A percentile compares a stretch with the other conserved stretches of the same genome.
Evolutionary conservation across 2,888 invertebrate species (phyloP).

Genomic region (Drosophila koepferae): DNA sequence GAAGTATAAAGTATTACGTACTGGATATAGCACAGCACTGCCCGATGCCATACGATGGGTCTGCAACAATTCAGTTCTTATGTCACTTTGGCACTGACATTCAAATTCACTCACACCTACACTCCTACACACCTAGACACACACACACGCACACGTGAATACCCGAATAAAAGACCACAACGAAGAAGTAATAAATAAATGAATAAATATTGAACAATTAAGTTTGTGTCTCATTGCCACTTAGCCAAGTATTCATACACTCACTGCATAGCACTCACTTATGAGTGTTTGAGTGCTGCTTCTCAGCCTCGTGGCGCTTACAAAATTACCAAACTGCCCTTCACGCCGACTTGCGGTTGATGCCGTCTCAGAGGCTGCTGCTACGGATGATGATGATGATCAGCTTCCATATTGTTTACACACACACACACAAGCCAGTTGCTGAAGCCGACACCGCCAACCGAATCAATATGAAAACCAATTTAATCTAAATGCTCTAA

Average conservation of each 20-base stretch:
- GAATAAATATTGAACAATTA: conserved; percentile 76
- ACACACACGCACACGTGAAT: conserved; percentile 14
- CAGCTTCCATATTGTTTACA: conserved; percentile 55
- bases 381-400: conserved; percentile 24
- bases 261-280: conserved; percentile 34
- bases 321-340: conserved; percentile 76
- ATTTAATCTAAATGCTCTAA: conserved; percentile 58
- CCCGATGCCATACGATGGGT: conserved; percentile 63
- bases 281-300: conserved; percentile 42
- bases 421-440: conserved; percentile 46
- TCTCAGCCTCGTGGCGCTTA: conserved; percentile 76
- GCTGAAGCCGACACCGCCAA: conserved; percentile 24
- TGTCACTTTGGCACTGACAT: conserved; percentile 43
- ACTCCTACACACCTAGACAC: neutral
- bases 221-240: conserved; percentile 67
- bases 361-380: conserved; percentile 25
- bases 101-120: conserved; percentile 19
- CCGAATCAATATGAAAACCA: conserved; percentile 35
- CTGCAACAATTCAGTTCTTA: conserved; percentile 35
- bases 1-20: conserved; percentile 69
- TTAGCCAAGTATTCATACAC: conserved; percentile 32
- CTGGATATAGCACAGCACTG: conserved; percentile 61
- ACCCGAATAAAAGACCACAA: conserved; percentile 19
- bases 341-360: conserved; percentile 68
- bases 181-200: conserved; percentile 54